Evolutionary conservation across 2,797 vertebrate genomes (phyloP), one percentile per base, ranked within the genome.

Genomic region (Sciaenops ocellatus): DNA sequence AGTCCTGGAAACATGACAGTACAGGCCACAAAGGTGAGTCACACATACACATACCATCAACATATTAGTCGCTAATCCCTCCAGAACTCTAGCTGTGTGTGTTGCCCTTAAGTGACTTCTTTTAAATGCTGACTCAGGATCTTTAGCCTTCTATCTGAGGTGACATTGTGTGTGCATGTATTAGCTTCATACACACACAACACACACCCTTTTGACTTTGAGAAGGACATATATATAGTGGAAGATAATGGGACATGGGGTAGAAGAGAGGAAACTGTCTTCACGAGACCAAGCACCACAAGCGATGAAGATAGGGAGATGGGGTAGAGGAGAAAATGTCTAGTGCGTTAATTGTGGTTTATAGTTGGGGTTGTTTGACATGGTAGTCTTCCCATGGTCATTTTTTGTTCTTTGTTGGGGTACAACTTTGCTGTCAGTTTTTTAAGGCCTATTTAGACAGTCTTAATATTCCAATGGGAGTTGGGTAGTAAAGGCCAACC

Each of bases 1-100:
- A 96, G 93, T 96, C 95, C 78, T 96, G 95, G 95, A 96, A 95
- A 92, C 92, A 94, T 80, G 91, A 95, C 86, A 91, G 93, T 13
- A 81, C 91, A 51, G 89, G 94, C 78, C 93, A 89, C 87, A 96
- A 96, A 95, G 95, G 95, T 96, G 71, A 94, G 74, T 30, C 11
- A 57, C 60, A 69, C 66, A 67, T n/a, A 69, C 44, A 77, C 51
- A 65, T 13, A 46, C 78, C 70, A 76, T 68, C 74, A 76, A 65
- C 64, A 62, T 47, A 67, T 76, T 65, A 66, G 13, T n/a, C 6
- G 9, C 4, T 85, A 72, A 90, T 85, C 80, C 75, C 44, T 76
- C 17, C 9, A 0, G 22, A 63, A 55, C 54, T 52, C 22, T 3
- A n/a, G 24, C 8, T 38, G 54, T 10, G 44, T 22, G 69, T 44